Evolutionary conservation across 2,113 vertebrate species (phyloP).

Genomic region (Okapia johnstoni): DNA sequence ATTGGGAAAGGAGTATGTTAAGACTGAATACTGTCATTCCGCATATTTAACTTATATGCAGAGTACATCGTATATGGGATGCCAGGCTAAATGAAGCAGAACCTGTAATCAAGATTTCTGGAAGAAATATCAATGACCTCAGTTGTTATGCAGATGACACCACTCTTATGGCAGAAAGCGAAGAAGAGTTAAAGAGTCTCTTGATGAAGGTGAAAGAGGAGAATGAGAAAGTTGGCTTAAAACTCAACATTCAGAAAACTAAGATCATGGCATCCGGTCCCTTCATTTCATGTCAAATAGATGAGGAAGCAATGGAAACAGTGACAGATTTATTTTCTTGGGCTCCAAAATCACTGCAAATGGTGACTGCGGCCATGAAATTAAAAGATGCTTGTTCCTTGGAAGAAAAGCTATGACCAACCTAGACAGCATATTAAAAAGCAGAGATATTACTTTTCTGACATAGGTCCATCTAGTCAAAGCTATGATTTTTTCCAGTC

Average conservation of each 20-base stretch:
- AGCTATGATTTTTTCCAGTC: not conserved
- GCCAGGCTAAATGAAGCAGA: not conserved
- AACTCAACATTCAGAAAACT: not conserved
- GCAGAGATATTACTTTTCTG: not conserved
- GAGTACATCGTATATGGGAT: not conserved
- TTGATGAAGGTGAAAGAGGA: not conserved
- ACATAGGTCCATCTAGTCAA: not conserved
- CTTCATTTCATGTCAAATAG: not conserved
- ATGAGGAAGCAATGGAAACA: not conserved
- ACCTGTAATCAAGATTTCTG: not conserved
- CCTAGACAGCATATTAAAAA: not conserved
- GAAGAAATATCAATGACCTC: not conserved
- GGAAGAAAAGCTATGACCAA: not conserved
- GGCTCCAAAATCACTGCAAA: not conserved
- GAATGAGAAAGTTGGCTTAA: not conserved
- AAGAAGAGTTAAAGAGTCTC: not conserved
- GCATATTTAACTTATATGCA: not conserved
- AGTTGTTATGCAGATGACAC: not conserved
- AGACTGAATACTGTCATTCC: not conserved
- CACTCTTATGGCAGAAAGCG: not conserved
- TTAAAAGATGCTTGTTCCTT: not conserved
- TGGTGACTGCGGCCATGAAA: not conserved
- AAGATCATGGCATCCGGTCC: not conserved
- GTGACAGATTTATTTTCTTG: not conserved
- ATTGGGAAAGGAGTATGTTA: not conserved